These are phyloP conservation scores for Neuroscelio doddi DNA, from an alignment of 2,888 invertebrate genomes.

Conservation along the genomic window DNA sequence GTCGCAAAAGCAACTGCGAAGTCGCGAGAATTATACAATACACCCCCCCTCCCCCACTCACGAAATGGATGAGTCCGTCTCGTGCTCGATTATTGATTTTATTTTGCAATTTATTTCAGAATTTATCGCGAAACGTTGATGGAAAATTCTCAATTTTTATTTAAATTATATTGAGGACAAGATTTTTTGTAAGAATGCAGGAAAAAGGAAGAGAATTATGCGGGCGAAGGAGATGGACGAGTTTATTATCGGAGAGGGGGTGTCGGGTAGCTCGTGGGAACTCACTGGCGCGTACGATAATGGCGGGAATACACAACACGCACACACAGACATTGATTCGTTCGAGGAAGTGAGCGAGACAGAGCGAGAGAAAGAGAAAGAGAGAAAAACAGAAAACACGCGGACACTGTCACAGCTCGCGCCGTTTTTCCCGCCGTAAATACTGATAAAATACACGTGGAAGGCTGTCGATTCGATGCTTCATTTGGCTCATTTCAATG, in stretches of 20 bases:
- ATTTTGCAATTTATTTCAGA: background rate
- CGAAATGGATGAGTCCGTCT: conserved; percentile 20
- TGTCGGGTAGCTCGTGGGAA: conserved; percentile 51
- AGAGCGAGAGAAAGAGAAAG: conserved; percentile 17
- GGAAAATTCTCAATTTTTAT: conserved; percentile 5
- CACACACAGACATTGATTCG: conserved; percentile 36
- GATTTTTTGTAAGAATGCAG: conserved; percentile 1
- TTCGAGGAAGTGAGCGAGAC: conserved; percentile 15
- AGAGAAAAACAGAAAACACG: conserved; percentile 42
- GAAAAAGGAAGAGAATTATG: conserved; percentile 17
- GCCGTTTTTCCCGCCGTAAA: conserved; percentile 25
- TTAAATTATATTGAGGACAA: background rate
- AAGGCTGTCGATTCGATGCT: too few relatives aligned
- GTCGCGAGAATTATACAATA: too few relatives aligned
- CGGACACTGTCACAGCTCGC: conserved; percentile 41
- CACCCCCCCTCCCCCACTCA: background rate
- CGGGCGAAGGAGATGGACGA: conserved; percentile 54
- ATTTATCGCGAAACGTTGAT: conserved; percentile 9
- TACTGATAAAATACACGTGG: background rate
- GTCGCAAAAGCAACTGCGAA: too few relatives aligned
- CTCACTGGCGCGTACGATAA: conserved; percentile 54
- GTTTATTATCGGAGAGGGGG: conserved; percentile 57
- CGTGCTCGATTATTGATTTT: background rate
- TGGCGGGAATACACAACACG: conserved; percentile 59
- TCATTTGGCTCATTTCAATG: background rate